phyloP scores from a whole-genome alignment of 2,113 vertebrate genomes.

The Toxotes jaculatrix region DNA sequence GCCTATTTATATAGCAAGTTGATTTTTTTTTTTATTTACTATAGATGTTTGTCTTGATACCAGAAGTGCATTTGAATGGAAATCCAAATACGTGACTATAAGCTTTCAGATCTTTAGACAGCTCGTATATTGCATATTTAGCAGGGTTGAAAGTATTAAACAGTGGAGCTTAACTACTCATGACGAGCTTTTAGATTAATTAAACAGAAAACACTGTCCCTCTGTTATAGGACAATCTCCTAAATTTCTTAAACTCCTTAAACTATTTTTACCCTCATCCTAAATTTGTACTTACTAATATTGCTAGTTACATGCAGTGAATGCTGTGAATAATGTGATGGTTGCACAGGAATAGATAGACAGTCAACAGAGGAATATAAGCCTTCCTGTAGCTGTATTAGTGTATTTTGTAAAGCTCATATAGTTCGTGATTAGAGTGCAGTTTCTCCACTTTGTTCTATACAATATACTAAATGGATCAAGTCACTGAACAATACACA shows the following conservation, averaged over 20 bases:
- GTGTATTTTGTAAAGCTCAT: slow-evolving; percentile 41
- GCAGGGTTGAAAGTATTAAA: slow-evolving; percentile 59
- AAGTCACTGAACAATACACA: slow-evolving; percentile 55
- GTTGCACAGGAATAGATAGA: slow-evolving; percentile 17
- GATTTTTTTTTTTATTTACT: neutral
- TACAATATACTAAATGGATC: slow-evolving; percentile 51
- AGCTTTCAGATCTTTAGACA: slow-evolving; percentile 21
- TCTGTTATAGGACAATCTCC: slow-evolving; percentile 37
- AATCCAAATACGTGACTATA: slow-evolving; percentile 20
- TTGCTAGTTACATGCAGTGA: slow-evolving; percentile 8
- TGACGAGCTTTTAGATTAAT: slow-evolving; percentile 39
- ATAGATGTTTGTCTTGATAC: slow-evolving; percentile 28
- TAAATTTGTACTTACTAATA: slow-evolving; percentile 19
- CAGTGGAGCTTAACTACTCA: slow-evolving; percentile 46
- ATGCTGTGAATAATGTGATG: slow-evolving; percentile 18
- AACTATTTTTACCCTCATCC: slow-evolving; percentile 30
- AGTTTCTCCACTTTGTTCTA: slow-evolving; percentile 32
- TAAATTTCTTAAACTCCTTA: slow-evolving; percentile 29
- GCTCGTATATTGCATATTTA: slow-evolving; percentile 50
- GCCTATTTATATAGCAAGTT: slow-evolving; percentile 16
- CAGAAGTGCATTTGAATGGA: slow-evolving; percentile 21
- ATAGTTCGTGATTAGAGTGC: slow-evolving; percentile 51
- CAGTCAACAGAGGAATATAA: slow-evolving; percentile 31
- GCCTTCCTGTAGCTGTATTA: slow-evolving; percentile 32
- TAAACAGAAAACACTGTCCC: slow-evolving; percentile 26